Evolutionary conservation across 2,888 invertebrate species (phyloP).

Genomic region (Eucriotettix oculatus): DNA sequence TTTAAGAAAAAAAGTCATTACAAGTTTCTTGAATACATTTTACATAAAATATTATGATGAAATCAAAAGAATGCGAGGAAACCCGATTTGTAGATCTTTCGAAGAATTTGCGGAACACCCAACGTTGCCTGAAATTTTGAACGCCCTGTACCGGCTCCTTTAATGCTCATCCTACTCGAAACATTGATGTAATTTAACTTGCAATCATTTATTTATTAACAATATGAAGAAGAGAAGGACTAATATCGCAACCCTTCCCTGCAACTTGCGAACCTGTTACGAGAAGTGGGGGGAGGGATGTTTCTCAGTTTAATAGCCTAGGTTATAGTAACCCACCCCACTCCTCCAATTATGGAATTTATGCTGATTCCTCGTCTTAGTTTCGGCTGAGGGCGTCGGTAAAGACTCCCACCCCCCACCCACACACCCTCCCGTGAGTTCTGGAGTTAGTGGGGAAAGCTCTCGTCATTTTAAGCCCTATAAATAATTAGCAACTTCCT

Average conservation of each 20-base stretch:
- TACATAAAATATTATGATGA: no score
- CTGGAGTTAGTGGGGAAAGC: neutral
- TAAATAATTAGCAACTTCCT: neutral
- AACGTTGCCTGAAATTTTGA: neutral
- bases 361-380: slow-evolving; percentile 35
- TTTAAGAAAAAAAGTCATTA: no score
- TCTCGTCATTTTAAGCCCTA: neutral
- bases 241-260: neutral
- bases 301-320: slow-evolving; percentile 6
- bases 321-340: neutral
- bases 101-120: no score
- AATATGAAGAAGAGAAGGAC: slow-evolving; percentile 10
- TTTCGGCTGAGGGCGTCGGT: neutral
- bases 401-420: neutral
- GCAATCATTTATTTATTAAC: slow-evolving; percentile 15
- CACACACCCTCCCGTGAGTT: neutral
- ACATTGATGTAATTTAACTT: slow-evolving; percentile 12
- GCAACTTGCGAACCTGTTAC: neutral
- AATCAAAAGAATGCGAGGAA: no score
- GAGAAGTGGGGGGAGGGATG: neutral
- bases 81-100: no score
- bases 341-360: slow-evolving; percentile 30
- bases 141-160: neutral
- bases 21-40: no score
- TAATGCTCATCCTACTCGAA: slow-evolving; percentile 5